Evolutionary conservation across 2,888 invertebrate species (phyloP).

Genomic region (Pyrrhosoma nymphula): DNA sequence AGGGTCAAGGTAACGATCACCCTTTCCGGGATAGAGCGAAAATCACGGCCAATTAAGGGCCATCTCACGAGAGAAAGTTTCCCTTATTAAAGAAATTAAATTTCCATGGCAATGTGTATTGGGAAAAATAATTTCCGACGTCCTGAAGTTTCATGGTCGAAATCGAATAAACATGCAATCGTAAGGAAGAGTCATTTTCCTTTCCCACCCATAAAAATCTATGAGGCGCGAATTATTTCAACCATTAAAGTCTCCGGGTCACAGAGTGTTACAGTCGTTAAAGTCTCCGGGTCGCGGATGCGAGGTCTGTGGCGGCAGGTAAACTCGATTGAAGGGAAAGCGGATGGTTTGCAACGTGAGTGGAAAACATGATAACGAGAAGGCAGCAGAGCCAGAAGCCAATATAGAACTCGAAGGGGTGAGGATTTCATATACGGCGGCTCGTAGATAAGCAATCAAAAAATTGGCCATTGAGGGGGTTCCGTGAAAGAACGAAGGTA

Average conservation of each 20-base stretch:
- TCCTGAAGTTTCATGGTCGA: neutral
- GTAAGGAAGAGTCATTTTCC: neutral
- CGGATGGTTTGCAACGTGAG: neutral
- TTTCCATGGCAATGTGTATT: too few relatives aligned
- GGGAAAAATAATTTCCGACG: neutral
- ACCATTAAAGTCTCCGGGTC: neutral
- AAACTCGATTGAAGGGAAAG: neutral
- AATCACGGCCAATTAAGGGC: too few relatives aligned
- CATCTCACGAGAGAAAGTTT: too few relatives aligned
- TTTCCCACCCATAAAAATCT: neutral
- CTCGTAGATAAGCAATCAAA: slow-evolving; percentile 4
- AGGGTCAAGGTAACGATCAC: too few relatives aligned
- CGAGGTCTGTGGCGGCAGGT: too few relatives aligned
- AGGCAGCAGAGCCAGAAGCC: neutral
- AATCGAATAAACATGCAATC: neutral
- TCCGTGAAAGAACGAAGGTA: neutral
- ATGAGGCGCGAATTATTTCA: neutral
- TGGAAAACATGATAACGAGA: neutral
- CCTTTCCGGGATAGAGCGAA: too few relatives aligned
- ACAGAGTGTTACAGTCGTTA: neutral
- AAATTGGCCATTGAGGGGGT: neutral
- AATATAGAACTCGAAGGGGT: neutral
- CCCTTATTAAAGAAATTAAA: too few relatives aligned
- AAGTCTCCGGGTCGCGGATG: neutral
- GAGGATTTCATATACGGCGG: neutral